A percentile compares a stretch with the other conserved stretches of the same genome.
phyloP scores from a whole-genome alignment of 1,140 invertebrate species.

The Thaumatotibia leucotreta region DNA sequence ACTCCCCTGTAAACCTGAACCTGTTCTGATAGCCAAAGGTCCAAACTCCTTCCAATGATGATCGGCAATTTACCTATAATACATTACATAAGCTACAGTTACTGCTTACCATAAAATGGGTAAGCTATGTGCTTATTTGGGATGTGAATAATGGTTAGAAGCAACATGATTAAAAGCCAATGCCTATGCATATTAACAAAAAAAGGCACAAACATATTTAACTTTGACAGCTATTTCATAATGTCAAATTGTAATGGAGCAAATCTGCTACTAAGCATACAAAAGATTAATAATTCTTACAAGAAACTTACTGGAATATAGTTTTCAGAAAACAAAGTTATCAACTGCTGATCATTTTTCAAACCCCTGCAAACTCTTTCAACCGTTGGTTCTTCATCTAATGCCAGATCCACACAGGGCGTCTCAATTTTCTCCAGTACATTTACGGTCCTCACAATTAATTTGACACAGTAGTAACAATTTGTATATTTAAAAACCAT shows the following conservation, averaged over 20 bases:
- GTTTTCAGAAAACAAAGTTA: conserved; percentile 93
- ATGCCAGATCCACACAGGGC: conserved; percentile 84
- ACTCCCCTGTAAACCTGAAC: conserved; percentile 94
- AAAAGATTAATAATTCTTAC: background rate
- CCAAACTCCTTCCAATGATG: conserved; percentile 95
- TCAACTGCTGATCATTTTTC: conserved; percentile 86
- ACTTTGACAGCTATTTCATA: too few relatives aligned
- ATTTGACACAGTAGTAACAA: conserved; percentile 91
- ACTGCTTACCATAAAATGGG: too few relatives aligned
- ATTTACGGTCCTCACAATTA: conserved; percentile 92
- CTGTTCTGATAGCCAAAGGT: conserved; percentile 95
- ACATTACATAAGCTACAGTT: background rate
- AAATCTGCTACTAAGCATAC: too few relatives aligned
- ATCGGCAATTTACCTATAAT: conserved; percentile 88
- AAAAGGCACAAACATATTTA: too few relatives aligned
- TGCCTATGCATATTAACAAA: too few relatives aligned
- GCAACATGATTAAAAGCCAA: too few relatives aligned
- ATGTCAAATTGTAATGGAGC: too few relatives aligned
- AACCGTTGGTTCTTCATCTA: conserved; percentile 81
- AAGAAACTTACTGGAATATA: conserved; percentile 82
- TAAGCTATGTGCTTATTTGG: too few relatives aligned
- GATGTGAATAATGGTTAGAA: too few relatives aligned
- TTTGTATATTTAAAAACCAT: conserved; percentile 85
- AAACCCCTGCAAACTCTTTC: conserved; percentile 86
- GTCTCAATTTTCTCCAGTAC: conserved; percentile 93